Evolutionary conservation across 1,140 invertebrate species (phyloP), one percentile per base, ranked within the genome.

Genomic region (Thalassaphorura encarpata): DNA sequence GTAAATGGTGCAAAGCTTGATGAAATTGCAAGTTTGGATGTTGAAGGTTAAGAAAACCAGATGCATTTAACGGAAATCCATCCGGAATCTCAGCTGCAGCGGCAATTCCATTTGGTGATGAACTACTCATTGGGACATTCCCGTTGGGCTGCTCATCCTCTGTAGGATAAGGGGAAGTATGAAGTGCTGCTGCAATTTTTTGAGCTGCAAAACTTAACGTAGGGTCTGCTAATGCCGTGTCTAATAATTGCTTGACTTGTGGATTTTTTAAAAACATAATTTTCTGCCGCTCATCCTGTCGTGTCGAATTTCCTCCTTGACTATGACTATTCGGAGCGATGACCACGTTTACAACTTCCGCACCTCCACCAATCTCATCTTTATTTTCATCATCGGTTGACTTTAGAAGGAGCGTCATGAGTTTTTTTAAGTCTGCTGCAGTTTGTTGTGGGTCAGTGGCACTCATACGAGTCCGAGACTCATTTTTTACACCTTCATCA

Each of bases 1-100:
- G 49, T 5, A 65, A 27, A 23, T 65, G 56, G 54, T 65, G 63
- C 43, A 65, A 55, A 23, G 60, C 60, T 54, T 65, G 60, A 50
- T 65, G 63, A 58, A 65, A 65, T 41, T 65, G 60, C 26, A 65
- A 58, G 51, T 65, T 65, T 0, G 63, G 63, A 54, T 65, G 63
- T 27, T 65, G 60, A 18, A 65, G 42, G 41, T 60, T 62, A 2
- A 65, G 42, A 24, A 58, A 62, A 13, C 54, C 63, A 26, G 26
- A 15, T 16, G 56, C 57, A n/a, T 58, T 54, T 2, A 65, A 13
- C 18, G 63, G 63, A 26, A 65, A 65, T 16, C 63, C 63, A 21
- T 60, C 53, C 5, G 63, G 63, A 19, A 54, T 41, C 33, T 41
- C 41, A 6, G 41, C 2, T 24, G 41, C 40, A 15, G 46, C 11